Base-by-base conservation (phyloP, 2,888 invertebrate species). In the Aphidoletes aphidimyza region DNA sequence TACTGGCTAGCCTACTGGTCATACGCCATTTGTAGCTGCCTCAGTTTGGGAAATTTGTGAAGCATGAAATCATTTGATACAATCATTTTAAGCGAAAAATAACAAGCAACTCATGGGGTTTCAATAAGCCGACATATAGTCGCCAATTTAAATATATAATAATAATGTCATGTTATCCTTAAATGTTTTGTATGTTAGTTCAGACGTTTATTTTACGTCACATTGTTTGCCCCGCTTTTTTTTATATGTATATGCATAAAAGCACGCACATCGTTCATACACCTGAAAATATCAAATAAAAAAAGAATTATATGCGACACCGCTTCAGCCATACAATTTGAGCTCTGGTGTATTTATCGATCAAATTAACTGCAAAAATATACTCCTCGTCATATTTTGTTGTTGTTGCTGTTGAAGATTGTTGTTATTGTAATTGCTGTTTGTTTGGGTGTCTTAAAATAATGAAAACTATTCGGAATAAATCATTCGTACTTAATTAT, bases 221-320 rank as follows among this genome's bases (percentile, higher is more conserved):
- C 17, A 69, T 30, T 30, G 17, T 69, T 69, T 69, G 30, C 69
- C 26, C 69, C 34, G 30, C 14, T 30, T 26, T 26, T 69, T 54
- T 54, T 26, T 26, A 2, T 54, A 54, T 69, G n/a, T n/a, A 34
- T 69, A 34, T 30, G 2, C 30, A 30, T 9, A 30, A 34, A 30
- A 30, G 69, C 69, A 69, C 69, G 69, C 69, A 69, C 69, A 69
- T 69, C 26, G 69, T 69, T 69, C 69, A 69, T 69, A 69, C 26
- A 69, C 69, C 30, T 30, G 1, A 69, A 69, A 11, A n/a, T n/a
- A n/a, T n/a, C 30, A 69, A 30, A 14, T 14, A 34, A 69, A 30
- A 26, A 26, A 9, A 30, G 2, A 30, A 69, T 2, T 11, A 30
- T 30, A n/a, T 34, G 30, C 26, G 26, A n/a, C 69, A 69, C 26